A percentile compares a stretch with the other conserved stretches of the same genome.
phyloP scores from a whole-genome alignment of 2,113 vertebrate genomes.

The Saccopteryx leptura region DNA sequence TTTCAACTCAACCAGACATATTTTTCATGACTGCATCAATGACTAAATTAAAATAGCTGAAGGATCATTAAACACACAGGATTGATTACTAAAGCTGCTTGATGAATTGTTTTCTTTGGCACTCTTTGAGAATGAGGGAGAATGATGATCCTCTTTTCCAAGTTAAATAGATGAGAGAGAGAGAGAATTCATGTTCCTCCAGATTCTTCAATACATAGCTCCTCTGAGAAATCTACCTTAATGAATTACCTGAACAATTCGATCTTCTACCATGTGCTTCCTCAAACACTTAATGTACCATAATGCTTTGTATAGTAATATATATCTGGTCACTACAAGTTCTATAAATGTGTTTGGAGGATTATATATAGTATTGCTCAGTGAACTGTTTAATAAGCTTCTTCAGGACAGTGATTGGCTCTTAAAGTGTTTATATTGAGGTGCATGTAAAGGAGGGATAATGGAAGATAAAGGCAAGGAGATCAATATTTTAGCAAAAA shows the following conservation, averaged over 20 bases:
- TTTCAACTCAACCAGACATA: constrained; percentile 49
- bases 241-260: constrained; percentile 71
- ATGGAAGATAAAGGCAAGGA: not conserved
- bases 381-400: constrained; percentile 68
- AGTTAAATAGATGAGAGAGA: not conserved
- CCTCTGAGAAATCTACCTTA: constrained; percentile 74
- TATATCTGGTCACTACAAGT: constrained; percentile 64
- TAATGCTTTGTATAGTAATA: constrained; percentile 65
- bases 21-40: constrained; percentile 57
- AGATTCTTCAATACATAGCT: constrained; percentile 51
- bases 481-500: not conserved
- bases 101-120: constrained; percentile 67
- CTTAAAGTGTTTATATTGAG: constrained; percentile 40
- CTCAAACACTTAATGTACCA: constrained; percentile 76
- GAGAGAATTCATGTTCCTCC: constrained; percentile 58
- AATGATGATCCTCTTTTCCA: constrained; percentile 62
- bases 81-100: constrained; percentile 41
- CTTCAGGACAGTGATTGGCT: not conserved
- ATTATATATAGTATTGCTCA: constrained; percentile 39
- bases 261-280: constrained; percentile 68
- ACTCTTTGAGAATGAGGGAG: constrained; percentile 48
- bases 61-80: constrained; percentile 56
- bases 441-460: not conserved
- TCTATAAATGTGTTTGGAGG: constrained; percentile 61
- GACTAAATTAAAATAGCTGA: constrained; percentile 63